Base-by-base conservation (phyloP, 2,888 invertebrate genomes). In the Heliconius erato region DNA sequence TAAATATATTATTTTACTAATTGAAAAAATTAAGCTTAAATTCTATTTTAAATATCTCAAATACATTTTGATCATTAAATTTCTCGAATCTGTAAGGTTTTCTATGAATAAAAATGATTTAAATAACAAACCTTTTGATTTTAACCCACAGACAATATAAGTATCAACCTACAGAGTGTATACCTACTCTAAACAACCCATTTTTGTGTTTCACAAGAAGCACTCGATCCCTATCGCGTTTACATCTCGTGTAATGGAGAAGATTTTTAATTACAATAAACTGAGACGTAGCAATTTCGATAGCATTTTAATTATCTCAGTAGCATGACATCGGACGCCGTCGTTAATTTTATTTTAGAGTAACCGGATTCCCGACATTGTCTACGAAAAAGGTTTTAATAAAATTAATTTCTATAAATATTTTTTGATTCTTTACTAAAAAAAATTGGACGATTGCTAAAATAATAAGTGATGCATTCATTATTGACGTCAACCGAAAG, bases 261-360 rank as follows among this genome's bases (percentile, higher is more conserved):
- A 85, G 85, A 87, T 88, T 89, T 87, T 89, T 88, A 88, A 88
- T 89, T 88, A 89, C 85, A 85, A 87, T 86, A 88, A 89, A 87
- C 88, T 87, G 87, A 89, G 88, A 86, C 86, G 63, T 63, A n/a
- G 84, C 78, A 87, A 89, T 88, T 88, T 88, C 89, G 86, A 89
- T 90, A 85, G 87, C 86, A 83, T 87, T 90, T 89, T 90, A 90
- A 90, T 91, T 89, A 90, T 89, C 88, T 82, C 86, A 88, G 86
- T 84, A 82, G 84, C 84, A 84, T 88, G 87, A 87, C 86, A 89
- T 85, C 86, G 83, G 88, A 89, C 87, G 85, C 86, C 86, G 85
- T 88, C 89, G 89, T 90, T 91, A 89, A 89, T 90, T 90, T 90
- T 87, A 89, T 90, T 90, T 90, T 87, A 87, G 86, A 87, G 89